Conservation (phyloP, 1,140 invertebrate genomes). For the Lepidotrigona ventralis region DNA sequence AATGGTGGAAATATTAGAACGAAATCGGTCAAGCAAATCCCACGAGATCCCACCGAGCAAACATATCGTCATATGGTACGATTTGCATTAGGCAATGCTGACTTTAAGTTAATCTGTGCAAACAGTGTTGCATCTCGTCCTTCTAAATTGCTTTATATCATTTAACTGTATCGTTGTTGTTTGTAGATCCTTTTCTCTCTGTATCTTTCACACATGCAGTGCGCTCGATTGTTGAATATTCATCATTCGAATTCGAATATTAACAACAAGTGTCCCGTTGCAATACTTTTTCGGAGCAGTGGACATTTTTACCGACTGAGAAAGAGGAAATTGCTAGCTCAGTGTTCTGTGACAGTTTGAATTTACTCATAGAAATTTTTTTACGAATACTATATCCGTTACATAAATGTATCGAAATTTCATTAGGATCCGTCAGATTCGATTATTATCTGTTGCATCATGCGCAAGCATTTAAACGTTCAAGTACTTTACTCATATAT, state of each 20-base stretch:
- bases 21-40: background rate
- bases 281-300: background rate
- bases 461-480: background rate
- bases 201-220: background rate
- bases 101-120: background rate
- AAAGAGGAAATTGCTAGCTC: background rate
- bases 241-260: background rate
- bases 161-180: background rate
- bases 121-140: background rate
- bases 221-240: background rate
- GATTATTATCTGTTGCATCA: too few relatives aligned
- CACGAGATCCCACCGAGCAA: background rate
- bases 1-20: background rate
- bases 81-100: too few relatives aligned
- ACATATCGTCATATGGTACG: background rate
- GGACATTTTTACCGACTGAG: background rate
- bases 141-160: background rate
- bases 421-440: background rate
- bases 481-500: too few relatives aligned
- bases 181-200: background rate
- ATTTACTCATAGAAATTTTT: background rate
- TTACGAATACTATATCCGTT: background rate
- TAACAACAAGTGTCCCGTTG: background rate
- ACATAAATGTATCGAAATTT: background rate
- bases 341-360: background rate